Evolutionary conservation across 2,113 vertebrate species (phyloP).

Genomic region (Setophaga petechia): DNA sequence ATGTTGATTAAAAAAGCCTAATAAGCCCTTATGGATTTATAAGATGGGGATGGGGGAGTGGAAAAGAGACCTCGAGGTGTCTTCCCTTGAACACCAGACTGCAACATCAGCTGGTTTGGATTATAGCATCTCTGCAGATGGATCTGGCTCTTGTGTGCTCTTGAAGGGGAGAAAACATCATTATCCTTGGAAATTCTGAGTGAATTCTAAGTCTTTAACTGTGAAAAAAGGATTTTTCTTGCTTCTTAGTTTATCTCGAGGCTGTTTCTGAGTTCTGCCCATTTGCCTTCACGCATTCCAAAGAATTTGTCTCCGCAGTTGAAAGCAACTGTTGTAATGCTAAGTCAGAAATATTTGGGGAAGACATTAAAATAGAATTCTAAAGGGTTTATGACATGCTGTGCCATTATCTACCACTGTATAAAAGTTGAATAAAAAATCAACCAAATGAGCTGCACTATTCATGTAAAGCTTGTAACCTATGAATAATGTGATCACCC

Average conservation of each 20-base stretch:
- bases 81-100: background rate
- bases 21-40: background rate
- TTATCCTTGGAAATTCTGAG: slow-evolving; percentile 2
- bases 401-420: background rate
- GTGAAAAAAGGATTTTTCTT: slow-evolving; percentile 31
- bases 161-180: background rate
- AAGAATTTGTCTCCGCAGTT: background rate
- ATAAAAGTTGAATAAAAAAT: slow-evolving; percentile 47
- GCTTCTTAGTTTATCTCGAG: background rate
- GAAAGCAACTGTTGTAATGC: background rate
- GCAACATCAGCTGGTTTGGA: background rate
- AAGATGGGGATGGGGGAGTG: background rate
- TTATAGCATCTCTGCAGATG: background rate
- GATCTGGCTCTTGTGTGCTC: background rate
- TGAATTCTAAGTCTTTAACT: background rate
- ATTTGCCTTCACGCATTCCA: background rate
- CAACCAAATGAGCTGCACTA: slow-evolving; percentile 28
- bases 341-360: slow-evolving; percentile 38
- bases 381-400: background rate
- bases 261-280: background rate
- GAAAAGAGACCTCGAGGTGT: background rate
- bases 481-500: slow-evolving; percentile 20
- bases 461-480: background rate
- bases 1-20: background rate
- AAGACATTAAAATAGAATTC: slow-evolving; percentile 30